Conservation (phyloP, 2,888 invertebrate genomes). For the Pseudolycoriella hygida region DNA sequence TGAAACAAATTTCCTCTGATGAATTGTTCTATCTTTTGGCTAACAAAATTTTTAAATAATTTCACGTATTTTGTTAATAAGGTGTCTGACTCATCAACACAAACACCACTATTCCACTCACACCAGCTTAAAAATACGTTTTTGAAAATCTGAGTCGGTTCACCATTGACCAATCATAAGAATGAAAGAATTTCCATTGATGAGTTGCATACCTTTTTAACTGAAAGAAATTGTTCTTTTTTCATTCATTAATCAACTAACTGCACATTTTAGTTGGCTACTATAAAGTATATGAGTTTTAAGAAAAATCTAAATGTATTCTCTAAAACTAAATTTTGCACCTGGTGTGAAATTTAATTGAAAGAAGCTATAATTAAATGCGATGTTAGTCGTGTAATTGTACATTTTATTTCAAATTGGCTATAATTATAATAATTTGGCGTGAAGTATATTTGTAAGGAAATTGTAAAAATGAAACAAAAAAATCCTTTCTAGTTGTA, state of each 20-base stretch:
- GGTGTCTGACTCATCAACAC: slow-evolving; percentile 9
- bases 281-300: no score
- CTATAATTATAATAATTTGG: no score
- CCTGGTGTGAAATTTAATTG: no score
- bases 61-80: slow-evolving; percentile 10
- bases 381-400: no score
- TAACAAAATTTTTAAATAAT: no score
- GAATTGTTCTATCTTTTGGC: no score
- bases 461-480: not conserved
- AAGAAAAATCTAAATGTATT: no score
- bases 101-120: not conserved
- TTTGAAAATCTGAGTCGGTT: not conserved
- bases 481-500: not conserved
- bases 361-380: no score
- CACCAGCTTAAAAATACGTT: no score
- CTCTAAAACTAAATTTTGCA: no score
- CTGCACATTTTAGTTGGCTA: not conserved
- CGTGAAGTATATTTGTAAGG: not conserved
- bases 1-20: no score
- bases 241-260: not conserved
- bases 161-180: not conserved
- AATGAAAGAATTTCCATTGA: not conserved
- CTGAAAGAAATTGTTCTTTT: not conserved
- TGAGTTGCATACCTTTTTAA: slow-evolving; percentile 11
- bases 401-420: no score